Base-by-base conservation (phyloP, 2,797 vertebrate species). In the Acanthurus tractus region DNA sequence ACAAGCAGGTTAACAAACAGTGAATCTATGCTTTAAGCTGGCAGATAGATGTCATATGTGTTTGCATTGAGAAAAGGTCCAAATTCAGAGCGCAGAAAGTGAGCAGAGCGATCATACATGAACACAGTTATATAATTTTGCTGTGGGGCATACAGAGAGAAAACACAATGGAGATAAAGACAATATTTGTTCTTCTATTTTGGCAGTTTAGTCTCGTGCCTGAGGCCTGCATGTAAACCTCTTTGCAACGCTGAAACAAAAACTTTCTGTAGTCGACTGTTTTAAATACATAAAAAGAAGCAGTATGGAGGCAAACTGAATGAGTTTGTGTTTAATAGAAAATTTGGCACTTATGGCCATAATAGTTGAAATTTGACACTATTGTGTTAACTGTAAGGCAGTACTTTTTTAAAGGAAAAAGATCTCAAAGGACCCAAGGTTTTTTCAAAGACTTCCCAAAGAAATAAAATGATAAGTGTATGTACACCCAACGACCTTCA, bases 311-410 rank as follows among this genome's bases (percentile, higher is more conserved):
- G 70, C 53, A 76, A 64, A 76, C 49, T 69, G 49, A 86, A 87
- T 76, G 65, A 53, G 6, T 57, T 82, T 0, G 3, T 75, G 67
- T 74, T 61, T 64, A 66, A 65, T 83, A 85, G 34, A 85, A 87
- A 86, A 66, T 67, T 86, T 93, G 88, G 86, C 89, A 92, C 88
- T 83, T 82, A 12, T 40, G 38, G 76, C 90, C 82, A 63, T 82
- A 25, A 67, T 81, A 76, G 86, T 79, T 73, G 42, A 65, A 83
- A 74, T 79, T 82, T 89, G 85, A 90, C 86, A 89, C 82, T 36
- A n/a, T 57, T 72, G 45, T 80, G 64, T 86, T 77, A 65, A 78
- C 63, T 84, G 61, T 93, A 94, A 94, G 92, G 92, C 91, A 90
- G 83, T 74, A 78, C 40, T 84, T 82, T 36, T 34, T 79, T 36